Conservation (phyloP, 1,140 invertebrate genomes). For the Drosophila bipectinata region DNA sequence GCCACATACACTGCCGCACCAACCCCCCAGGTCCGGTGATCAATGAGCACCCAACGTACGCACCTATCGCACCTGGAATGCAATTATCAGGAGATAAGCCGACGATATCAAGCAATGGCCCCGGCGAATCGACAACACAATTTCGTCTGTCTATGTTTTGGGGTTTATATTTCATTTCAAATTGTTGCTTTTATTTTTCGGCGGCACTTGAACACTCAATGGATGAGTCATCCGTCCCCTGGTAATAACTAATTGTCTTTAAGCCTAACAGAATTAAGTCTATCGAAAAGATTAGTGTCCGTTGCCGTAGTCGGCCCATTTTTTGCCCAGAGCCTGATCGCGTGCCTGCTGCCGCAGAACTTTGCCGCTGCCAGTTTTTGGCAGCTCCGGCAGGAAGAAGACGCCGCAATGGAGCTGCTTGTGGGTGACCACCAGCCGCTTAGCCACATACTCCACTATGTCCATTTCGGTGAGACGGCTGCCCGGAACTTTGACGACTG, state of each 20-base stretch:
- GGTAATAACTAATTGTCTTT: constrained; percentile 42
- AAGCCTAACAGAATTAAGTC: constrained; percentile 43
- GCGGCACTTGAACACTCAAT: constrained; percentile 21
- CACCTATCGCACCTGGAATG: constrained; percentile 43
- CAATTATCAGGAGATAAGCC: constrained; percentile 50
- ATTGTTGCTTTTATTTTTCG: constrained; percentile 15
- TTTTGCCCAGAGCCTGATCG: constrained; percentile 74
- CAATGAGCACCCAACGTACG: constrained; percentile 17
- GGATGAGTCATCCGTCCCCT: constrained; percentile 34
- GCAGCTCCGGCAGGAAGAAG: constrained; percentile 84
- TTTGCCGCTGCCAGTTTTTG: constrained; percentile 86
- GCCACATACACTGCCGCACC: background rate
- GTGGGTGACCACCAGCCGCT: constrained; percentile 70
- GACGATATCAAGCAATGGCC: constrained; percentile 40
- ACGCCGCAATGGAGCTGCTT: constrained; percentile 84
- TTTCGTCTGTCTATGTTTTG: constrained; percentile 14
- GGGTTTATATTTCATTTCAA: constrained; percentile 28
- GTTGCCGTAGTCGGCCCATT: constrained; percentile 72
- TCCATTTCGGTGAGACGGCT: constrained; percentile 75
- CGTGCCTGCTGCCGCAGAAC: constrained; percentile 71
- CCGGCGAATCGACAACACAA: constrained; percentile 7
- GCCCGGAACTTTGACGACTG: constrained; percentile 69
- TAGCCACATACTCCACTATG: constrained; percentile 77
- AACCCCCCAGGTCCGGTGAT: constrained; percentile 1
- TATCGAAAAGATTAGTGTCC: constrained; percentile 46